Conservation (phyloP, 2,888 invertebrate genomes). For the Microctonus brassicae region DNA sequence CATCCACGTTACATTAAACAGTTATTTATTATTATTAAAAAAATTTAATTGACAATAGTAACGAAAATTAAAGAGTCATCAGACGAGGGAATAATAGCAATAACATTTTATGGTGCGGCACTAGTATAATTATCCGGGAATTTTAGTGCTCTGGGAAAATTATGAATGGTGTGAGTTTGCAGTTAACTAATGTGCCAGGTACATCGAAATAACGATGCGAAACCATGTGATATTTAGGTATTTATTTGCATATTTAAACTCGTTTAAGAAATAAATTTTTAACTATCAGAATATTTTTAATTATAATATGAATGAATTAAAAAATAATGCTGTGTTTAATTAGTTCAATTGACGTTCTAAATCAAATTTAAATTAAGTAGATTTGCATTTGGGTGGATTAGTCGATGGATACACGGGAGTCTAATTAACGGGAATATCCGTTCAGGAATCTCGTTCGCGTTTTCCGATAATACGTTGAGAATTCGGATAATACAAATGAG, state of each 20-base stretch:
- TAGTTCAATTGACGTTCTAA: constrained; percentile 12
- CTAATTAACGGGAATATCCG: constrained; percentile 29
- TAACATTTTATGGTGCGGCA: not conserved
- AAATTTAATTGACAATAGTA: not conserved
- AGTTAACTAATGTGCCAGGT: not conserved
- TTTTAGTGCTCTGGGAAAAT: not conserved
- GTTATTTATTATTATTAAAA: not conserved
- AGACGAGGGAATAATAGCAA: not conserved
- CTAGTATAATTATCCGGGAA: not conserved
- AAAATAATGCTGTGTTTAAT: not conserved
- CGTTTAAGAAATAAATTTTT: not conserved
- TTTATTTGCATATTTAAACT: not conserved
- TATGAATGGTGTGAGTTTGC: not conserved
- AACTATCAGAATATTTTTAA: no score
- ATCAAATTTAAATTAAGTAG: constrained; percentile 24
- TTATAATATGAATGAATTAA: not conserved
- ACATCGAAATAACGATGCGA: not conserved
- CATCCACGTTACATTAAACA: no score
- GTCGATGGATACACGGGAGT: constrained; percentile 17
- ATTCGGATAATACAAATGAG: constrained; percentile 14
- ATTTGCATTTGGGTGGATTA: constrained; percentile 23
- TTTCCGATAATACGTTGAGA: constrained; percentile 19
- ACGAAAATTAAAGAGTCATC: not conserved
- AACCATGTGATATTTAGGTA: not conserved
- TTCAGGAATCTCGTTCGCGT: constrained; percentile 32